Evolutionary conservation across 2,888 invertebrate species (phyloP), one percentile per base, ranked within the genome.

Genomic region (Tetragonisca angustula): DNA sequence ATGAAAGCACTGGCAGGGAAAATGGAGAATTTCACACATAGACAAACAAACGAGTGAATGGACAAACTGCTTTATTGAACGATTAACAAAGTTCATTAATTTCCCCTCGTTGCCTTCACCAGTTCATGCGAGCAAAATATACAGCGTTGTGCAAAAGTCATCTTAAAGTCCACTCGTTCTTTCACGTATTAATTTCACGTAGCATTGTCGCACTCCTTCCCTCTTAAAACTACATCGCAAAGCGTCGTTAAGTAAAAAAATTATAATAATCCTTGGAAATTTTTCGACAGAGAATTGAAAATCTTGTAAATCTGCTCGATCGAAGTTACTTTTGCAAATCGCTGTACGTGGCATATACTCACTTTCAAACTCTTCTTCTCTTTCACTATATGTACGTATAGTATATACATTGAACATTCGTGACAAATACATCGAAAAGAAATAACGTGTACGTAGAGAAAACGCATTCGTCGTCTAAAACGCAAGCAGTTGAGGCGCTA

Each of bases 41-140:
- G 54, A 59, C 9, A 52, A 50, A 21, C 36, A 24, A 67, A n/a
- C 27, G 50, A 65, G 50, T 27, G 21, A 24, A 52, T 76, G 21
- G 62, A 61, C 21, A 73, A 61, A 79, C 19, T 69, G 36, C 9
- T 81, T 81, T 81, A 74, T 74, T 81, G 17, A 69, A 71, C 27
- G n/a, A 62, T 43, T 69, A 50, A 49, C 70, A 50, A 61, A 59
- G 24, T 61, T 67, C 15, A 43, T 80, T 36, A 56, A 70, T 50
- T n/a, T 50, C 32, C 50, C 32, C 3, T 32, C 27, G 50, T 32
- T 52, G 21, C 11, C 52, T 68, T 24, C 50, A 50, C 24, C 24
- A 11, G 43, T 62, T 27, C 27, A 62, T 52, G 50, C 62, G 50
- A 21, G 1, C 19, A n/a, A 4, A n/a, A 56, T 56, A 56, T 56